These are phyloP conservation scores for Acanthochromis polyacanthus DNA, from an alignment of 2,113 vertebrate genomes.

Conservation along the genomic window DNA sequence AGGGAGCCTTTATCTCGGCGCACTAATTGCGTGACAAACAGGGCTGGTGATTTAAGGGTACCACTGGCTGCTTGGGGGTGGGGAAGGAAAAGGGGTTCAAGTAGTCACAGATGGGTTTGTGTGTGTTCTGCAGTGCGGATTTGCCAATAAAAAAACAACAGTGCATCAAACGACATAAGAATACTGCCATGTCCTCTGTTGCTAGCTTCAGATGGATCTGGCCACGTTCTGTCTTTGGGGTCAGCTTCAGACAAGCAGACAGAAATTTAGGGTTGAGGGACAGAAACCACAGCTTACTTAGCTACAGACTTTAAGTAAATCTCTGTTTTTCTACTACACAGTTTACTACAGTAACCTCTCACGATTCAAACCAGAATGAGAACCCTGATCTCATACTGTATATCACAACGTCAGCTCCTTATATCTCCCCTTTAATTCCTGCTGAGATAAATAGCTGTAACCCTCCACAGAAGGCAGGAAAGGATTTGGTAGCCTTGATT, in stretches of 20 bases:
- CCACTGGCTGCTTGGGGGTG: conserved; percentile 46
- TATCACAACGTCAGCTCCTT: conserved; percentile 23
- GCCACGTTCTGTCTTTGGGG: conserved; percentile 44
- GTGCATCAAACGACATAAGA: conserved; percentile 27
- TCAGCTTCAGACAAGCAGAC: conserved; percentile 37
- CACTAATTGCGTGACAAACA: conserved; percentile 82
- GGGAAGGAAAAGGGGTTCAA: conserved; percentile 43
- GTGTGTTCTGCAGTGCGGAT: conserved; percentile 31
- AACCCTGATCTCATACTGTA: conserved; percentile 40
- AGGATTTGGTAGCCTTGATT: conserved; percentile 46
- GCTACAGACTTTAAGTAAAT: conserved; percentile 34
- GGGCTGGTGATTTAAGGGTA: conserved; percentile 64
- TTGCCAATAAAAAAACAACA: conserved; percentile 1
- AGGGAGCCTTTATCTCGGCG: conserved; percentile 66
- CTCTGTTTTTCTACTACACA: background rate
- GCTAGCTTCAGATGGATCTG: conserved; percentile 18
- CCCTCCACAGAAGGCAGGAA: conserved; percentile 43
- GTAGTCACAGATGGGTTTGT: conserved; percentile 61
- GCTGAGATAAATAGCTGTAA: conserved; percentile 50
- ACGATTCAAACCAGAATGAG: conserved; percentile 44
- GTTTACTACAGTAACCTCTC: conserved; percentile 34
- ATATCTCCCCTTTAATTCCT: conserved; percentile 57
- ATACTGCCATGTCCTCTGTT: conserved; percentile 25
- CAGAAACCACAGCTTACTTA: conserved; percentile 15
- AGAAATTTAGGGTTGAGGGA: conserved; percentile 16